These are phyloP conservation scores for Antennarius maculatus DNA, from an alignment of 2,797 vertebrate species.

Conservation along the genomic window DNA sequence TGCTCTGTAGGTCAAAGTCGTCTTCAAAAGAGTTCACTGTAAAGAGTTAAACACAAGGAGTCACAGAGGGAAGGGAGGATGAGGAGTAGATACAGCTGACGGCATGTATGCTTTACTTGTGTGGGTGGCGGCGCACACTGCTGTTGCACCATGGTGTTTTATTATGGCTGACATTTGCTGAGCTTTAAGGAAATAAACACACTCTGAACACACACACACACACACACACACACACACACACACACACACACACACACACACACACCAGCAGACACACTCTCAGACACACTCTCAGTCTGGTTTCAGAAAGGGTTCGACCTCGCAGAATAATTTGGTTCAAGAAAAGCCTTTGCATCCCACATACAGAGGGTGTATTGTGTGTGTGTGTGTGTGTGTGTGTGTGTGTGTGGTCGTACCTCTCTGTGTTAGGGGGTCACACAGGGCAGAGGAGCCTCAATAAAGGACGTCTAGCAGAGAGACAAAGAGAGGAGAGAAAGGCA, in stretches of 20 bases:
- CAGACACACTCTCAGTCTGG: neutral
- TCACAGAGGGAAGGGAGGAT: neutral
- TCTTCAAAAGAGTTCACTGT: neutral
- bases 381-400: constrained; percentile 33
- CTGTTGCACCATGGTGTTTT: constrained; percentile 64
- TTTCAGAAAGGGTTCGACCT: neutral
- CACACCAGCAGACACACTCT: too few relatives aligned
- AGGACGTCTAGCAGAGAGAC: constrained; percentile 58
- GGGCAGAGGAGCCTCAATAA: constrained; percentile 58
- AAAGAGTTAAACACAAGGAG: neutral
- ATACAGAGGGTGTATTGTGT: neutral
- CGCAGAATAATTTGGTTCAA: neutral
- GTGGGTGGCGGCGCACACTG: constrained; percentile 36
- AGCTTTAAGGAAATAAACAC: constrained; percentile 64
- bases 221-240: constrained; percentile 11
- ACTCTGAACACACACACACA: constrained; percentile 16
- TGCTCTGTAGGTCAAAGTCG: neutral
- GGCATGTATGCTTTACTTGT: constrained; percentile 20
- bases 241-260: too few relatives aligned
- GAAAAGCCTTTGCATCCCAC: neutral
- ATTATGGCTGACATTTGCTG: constrained; percentile 65
- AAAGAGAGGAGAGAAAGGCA: constrained; percentile 46
- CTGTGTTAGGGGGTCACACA: constrained; percentile 68
- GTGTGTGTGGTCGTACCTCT: constrained; percentile 66
- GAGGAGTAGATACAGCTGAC: constrained; percentile 22